Conservation (phyloP, 1,140 invertebrate species). For the Oscheius sp. region DNA sequence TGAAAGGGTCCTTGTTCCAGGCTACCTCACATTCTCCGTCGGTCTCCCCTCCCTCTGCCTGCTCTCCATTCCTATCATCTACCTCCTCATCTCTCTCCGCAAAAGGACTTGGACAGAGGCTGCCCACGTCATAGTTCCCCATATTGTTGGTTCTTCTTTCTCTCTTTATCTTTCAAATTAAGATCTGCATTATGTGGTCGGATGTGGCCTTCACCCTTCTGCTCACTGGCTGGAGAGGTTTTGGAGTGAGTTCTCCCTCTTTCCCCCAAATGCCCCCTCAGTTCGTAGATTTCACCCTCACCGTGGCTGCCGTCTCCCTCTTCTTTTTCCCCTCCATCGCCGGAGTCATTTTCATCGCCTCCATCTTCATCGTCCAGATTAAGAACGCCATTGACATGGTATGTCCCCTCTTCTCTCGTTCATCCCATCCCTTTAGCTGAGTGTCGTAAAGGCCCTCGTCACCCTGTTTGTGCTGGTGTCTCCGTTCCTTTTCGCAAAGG, state of each 20-base stretch:
- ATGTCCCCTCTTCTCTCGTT: background rate
- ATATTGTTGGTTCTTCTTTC: conserved; percentile 35
- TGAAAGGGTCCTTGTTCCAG: conserved; percentile 21
- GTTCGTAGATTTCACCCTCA: conserved; percentile 41
- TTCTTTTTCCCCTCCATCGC: conserved; percentile 45
- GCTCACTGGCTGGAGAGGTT: conserved; percentile 49
- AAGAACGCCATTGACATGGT: conserved; percentile 47
- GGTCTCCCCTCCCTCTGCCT: conserved; percentile 43
- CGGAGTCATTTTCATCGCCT: conserved; percentile 40
- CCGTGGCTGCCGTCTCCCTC: conserved; percentile 46
- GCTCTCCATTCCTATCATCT: conserved; percentile 45
- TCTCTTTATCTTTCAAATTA: conserved; percentile 12
- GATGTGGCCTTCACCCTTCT: conserved; percentile 52
- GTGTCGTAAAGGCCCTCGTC: conserved; percentile 39
- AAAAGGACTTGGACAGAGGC: conserved; percentile 7
- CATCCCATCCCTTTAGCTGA: conserved; percentile 49
- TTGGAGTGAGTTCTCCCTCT: conserved; percentile 21
- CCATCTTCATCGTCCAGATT: conserved; percentile 47
- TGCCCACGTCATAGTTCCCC: conserved; percentile 42
- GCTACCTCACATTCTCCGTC: conserved; percentile 36
- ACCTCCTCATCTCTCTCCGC: conserved; percentile 42
- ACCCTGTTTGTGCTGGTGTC: conserved; percentile 49
- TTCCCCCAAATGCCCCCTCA: background rate
- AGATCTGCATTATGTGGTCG: conserved; percentile 50
- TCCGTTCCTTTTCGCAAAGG: conserved; percentile 46